Conservation (phyloP, 2,113 vertebrate species). For the Psilopsiagon aurifrons region DNA sequence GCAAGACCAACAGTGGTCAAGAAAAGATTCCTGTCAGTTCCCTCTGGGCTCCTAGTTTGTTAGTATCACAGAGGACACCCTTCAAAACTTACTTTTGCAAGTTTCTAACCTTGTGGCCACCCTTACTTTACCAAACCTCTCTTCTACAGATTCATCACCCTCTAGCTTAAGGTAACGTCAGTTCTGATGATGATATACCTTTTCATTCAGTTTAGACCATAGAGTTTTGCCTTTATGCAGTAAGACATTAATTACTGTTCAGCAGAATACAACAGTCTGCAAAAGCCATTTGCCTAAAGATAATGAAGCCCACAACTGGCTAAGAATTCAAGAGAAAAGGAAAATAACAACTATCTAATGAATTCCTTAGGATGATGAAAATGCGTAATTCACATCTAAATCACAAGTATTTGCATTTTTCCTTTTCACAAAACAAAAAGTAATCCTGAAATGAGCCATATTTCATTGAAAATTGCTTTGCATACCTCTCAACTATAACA, state of each 20-base stretch:
- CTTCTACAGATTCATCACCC: background rate
- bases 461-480: background rate
- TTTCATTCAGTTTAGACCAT: background rate
- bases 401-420: background rate
- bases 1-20: background rate
- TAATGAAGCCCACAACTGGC: background rate
- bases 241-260: background rate
- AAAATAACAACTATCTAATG: background rate
- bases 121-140: background rate
- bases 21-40: background rate
- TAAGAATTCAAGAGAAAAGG: background rate
- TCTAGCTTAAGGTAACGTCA: background rate
- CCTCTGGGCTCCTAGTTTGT: background rate
- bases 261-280: background rate
- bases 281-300: background rate
- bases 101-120: background rate
- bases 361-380: background rate
- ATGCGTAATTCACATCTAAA: background rate
- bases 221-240: background rate
- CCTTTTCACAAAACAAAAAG: background rate
- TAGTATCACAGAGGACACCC: background rate
- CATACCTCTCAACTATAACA: background rate
- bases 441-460: background rate
- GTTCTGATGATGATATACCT: background rate
- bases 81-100: background rate